phyloP scores from a whole-genome alignment of 2,888 invertebrate species.

The Zele albiditarsus region DNA sequence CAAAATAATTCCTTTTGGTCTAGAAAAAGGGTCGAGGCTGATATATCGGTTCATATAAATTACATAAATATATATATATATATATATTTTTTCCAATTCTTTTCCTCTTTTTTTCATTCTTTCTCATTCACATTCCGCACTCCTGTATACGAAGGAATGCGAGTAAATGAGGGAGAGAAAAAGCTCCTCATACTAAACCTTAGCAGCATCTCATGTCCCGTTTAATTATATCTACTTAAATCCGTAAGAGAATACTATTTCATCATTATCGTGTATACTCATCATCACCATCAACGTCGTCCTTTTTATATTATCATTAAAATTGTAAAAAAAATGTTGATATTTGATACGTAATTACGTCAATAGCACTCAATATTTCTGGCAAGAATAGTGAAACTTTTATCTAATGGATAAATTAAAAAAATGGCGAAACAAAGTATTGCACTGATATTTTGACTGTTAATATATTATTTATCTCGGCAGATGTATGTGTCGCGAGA shows the following conservation, averaged over 20 bases:
- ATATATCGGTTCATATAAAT: constrained; percentile 60
- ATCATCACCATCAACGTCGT: background rate
- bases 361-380: no score
- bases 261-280: background rate
- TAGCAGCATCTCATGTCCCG: background rate
- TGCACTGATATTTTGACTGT: background rate
- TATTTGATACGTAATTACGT: background rate
- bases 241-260: no score
- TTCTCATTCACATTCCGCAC: constrained; percentile 45
- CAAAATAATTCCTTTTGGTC: constrained; percentile 55
- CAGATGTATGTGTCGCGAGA: background rate
- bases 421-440: background rate
- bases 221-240: no score
- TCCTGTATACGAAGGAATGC: constrained; percentile 46
- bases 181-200: background rate
- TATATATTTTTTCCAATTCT: background rate
- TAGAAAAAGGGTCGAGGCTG: constrained; percentile 45
- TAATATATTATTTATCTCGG: background rate
- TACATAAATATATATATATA: constrained; percentile 51
- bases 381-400: no score
- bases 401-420: no score
- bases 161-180: constrained; percentile 43
- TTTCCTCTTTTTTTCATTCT: background rate
- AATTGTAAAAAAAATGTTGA: background rate
- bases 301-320: background rate